Conservation (phyloP, 2,113 vertebrate genomes). For the Mandrillus leucophaeus region DNA sequence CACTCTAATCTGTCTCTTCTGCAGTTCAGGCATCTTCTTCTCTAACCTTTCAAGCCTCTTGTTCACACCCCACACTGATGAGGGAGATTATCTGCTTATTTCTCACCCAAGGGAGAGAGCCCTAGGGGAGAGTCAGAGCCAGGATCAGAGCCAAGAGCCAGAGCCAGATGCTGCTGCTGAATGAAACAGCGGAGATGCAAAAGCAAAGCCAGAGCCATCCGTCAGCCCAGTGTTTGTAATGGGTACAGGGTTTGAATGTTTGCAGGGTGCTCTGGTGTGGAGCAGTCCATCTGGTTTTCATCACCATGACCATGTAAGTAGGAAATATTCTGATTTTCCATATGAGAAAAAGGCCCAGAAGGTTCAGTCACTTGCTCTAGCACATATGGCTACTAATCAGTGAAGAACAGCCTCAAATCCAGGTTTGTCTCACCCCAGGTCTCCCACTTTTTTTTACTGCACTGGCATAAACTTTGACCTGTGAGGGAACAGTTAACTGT, state of each 20-base stretch:
- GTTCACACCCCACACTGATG: background rate
- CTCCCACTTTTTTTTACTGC: background rate
- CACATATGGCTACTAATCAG: background rate
- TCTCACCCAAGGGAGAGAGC: background rate
- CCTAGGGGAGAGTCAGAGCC: background rate
- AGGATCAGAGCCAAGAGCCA: background rate
- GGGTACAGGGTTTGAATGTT: background rate
- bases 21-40: background rate
- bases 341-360: background rate
- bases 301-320: background rate
- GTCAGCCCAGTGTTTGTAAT: background rate
- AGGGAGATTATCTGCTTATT: background rate
- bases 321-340: slow-evolving; percentile 9
- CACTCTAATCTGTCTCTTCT: background rate
- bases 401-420: background rate
- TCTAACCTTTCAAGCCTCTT: background rate
- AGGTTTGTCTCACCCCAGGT: background rate
- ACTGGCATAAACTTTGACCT: background rate
- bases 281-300: background rate
- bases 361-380: background rate
- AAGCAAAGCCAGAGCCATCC: background rate
- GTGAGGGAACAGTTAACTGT: background rate
- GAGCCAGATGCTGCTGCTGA: background rate
- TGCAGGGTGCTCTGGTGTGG: background rate
- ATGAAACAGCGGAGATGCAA: too few relatives aligned